These are phyloP conservation scores for Diachasmimorpha longicaudata DNA, from an alignment of 1,140 invertebrate genomes.

Conservation along the genomic window DNA sequence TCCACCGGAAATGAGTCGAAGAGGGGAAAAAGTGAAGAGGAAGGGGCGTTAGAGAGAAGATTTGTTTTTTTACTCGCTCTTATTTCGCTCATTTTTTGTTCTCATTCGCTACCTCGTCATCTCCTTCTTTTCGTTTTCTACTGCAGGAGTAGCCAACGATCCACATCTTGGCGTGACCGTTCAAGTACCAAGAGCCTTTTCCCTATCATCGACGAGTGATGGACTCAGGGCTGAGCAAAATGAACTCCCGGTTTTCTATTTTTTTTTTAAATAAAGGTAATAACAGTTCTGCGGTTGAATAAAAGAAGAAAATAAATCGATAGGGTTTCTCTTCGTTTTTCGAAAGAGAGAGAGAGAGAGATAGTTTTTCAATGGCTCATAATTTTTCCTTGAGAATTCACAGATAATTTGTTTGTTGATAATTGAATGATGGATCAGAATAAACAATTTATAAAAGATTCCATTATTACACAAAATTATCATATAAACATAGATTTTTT, in stretches of 20 bases:
- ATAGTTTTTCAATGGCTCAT: too few species aligned
- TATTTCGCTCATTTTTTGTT: not conserved
- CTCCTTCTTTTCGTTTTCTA: not conserved
- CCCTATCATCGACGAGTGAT: not conserved
- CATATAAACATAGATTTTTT: too few species aligned
- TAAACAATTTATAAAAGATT: too few species aligned
- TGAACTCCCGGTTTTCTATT: not conserved
- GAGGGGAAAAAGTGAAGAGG: not conserved
- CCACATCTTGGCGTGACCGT: not conserved
- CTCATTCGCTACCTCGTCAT: not conserved
- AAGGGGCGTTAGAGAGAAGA: not conserved
- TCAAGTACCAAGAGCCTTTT: not conserved
- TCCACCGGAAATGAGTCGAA: slow-evolving; percentile 10
- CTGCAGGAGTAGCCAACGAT: slow-evolving; percentile 8
- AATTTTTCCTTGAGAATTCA: too few species aligned
- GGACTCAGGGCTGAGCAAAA: not conserved
- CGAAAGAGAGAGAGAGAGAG: not conserved
- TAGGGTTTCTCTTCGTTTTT: not conserved
- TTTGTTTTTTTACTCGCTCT: not conserved
- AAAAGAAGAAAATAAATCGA: not conserved
- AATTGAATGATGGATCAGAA: too few species aligned
- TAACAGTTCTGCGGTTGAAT: not conserved
- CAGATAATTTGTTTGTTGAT: too few species aligned
- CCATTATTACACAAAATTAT: too few species aligned
- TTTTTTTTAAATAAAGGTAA: not conserved